phyloP scores from a whole-genome alignment of 1,140 invertebrate genomes.

The Melanaphis sacchari region DNA sequence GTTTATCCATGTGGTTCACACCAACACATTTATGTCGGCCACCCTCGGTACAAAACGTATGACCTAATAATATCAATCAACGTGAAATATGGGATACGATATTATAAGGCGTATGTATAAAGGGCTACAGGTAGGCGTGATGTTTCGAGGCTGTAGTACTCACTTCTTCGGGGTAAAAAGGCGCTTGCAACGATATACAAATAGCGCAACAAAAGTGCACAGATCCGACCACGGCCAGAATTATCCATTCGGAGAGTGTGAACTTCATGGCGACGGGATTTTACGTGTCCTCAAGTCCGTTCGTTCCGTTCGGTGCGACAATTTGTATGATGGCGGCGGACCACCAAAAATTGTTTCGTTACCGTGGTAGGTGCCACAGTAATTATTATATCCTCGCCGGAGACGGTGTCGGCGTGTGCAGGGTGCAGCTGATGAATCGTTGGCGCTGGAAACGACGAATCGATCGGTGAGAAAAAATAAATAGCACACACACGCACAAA shows the following conservation, averaged over 20 bases:
- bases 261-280: conserved; percentile 60
- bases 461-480: neutral
- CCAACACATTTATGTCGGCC: no score
- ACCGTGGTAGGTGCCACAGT: neutral
- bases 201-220: conserved; percentile 69
- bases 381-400: neutral
- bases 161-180: conserved; percentile 69
- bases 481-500: neutral
- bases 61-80: no score
- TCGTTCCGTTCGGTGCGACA: neutral
- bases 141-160: conserved; percentile 33
- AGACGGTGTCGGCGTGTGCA: neutral
- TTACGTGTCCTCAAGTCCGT: no score
- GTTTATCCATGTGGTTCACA: no score
- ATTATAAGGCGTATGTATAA: neutral
- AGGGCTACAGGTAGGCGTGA: rapidly evolving
- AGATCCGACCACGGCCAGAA: conserved; percentile 66
- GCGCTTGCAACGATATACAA: conserved; percentile 69
- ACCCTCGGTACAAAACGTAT: no score
- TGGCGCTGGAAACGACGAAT: neutral
- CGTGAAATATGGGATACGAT: no score
- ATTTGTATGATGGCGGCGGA: neutral
- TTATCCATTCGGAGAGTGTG: conserved; percentile 66
- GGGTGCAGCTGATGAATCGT: neutral
- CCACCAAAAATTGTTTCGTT: neutral